phyloP scores from a whole-genome alignment of 2,888 invertebrate genomes.

The Pollenia griseotomentosa region DNA sequence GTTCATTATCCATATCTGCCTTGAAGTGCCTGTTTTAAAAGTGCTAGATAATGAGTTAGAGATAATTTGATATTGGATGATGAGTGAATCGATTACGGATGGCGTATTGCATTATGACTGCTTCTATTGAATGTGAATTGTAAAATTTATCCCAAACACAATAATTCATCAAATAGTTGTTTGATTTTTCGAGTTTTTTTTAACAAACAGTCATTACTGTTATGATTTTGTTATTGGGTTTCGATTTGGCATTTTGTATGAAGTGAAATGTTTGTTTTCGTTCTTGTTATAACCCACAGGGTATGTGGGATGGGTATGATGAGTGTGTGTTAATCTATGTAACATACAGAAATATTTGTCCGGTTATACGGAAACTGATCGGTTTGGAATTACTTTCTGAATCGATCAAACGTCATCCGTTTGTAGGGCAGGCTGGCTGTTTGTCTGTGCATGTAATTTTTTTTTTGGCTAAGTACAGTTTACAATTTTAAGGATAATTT shows the following conservation, averaged over 20 bases:
- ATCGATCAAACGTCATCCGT: too few relatives aligned
- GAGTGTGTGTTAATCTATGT: too few relatives aligned
- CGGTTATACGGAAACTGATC: too few relatives aligned
- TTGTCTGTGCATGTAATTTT: too few relatives aligned
- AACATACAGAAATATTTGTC: too few relatives aligned
- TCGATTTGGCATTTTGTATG: constrained; percentile 20
- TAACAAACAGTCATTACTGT: constrained; percentile 8
- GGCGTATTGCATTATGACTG: constrained; percentile 13
- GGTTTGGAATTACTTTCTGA: too few relatives aligned
- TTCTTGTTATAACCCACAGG: not conserved
- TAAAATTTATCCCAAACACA: not conserved
- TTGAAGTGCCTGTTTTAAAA: not conserved
- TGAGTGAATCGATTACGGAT: constrained; percentile 13
- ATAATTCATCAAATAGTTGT: not conserved
- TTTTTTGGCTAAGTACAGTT: too few relatives aligned
- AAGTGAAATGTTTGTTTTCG: constrained; percentile 16
- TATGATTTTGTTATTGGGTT: constrained; percentile 30
- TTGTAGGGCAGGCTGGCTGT: too few relatives aligned
- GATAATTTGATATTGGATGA: constrained; percentile 23
- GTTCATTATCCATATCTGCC: too few relatives aligned
- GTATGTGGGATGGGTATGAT: too few relatives aligned
- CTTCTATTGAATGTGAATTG: constrained; percentile 17
- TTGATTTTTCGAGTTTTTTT: not conserved
- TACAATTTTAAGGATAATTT: too few relatives aligned
- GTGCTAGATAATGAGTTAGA: not conserved